Base-by-base conservation (phyloP, 2,888 invertebrate species). In the Melipona bicolor region DNA sequence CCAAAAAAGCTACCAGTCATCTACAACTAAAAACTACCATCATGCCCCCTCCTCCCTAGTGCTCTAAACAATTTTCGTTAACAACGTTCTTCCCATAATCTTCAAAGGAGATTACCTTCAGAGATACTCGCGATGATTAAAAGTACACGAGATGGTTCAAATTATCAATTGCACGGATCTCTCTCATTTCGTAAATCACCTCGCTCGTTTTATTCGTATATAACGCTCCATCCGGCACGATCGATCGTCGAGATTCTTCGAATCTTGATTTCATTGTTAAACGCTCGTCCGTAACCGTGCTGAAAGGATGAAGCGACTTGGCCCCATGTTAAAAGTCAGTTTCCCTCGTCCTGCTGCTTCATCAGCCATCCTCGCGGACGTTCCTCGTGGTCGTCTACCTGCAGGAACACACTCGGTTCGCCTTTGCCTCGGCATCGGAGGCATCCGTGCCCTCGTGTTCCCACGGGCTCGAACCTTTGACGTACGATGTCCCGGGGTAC, bases 391-490 rank as follows among this genome's bases (percentile, higher is more conserved):
- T 89, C 80, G 81, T 90, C 84, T 90, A 90, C 90, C 90, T 90
- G 87, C 75, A 75, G 82, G 77, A 79, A 71, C 77, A 81, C 81
- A 78, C 64, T 69, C 76, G 79, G 78, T 70, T 78, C 78, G 81
- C 70, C 65, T 59, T 83, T 54, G 70, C 71, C 67, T 74, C 85
- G 81, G 76, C 78, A 70, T 71, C 68, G 80, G 64, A 87, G 84
- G 86, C 77, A 87, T 88, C 88, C 89, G 86, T 83, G 79, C 82
- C 81, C 83, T 83, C 81, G 82, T 87, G 92, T 92, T 92, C 92
- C 92, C 92, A 92, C 92, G 92, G 88, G 80, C 83, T 87, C 83
- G 80, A 79, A 88, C 84, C 86, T 87, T 91, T 91, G 90, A 91
- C 91, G 88, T 91, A 91, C 90, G 89, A 91, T 88, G 89, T 89